These are phyloP conservation scores for Heloderma charlesbogerti DNA, from an alignment of 2,113 vertebrate genomes.

Conservation along the genomic window DNA sequence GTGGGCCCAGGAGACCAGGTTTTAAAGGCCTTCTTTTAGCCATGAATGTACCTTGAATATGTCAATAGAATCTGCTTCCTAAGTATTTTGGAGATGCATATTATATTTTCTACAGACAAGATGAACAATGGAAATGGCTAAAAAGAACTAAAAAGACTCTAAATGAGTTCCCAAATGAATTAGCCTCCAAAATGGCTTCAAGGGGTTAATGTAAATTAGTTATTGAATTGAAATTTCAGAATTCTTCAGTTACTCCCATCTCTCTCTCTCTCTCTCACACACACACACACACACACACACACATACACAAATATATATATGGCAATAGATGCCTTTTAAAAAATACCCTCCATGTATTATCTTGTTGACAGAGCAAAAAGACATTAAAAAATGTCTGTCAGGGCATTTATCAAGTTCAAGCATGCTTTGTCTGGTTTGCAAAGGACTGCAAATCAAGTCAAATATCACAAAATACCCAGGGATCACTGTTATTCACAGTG, in stretches of 20 bases:
- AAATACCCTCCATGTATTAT: constrained; percentile 40
- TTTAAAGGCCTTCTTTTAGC: too few species aligned
- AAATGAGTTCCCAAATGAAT: background rate
- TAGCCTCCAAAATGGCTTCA: background rate
- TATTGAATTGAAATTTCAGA: background rate
- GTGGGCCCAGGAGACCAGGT: too few species aligned
- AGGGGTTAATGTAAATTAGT: background rate
- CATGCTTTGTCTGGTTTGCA: constrained; percentile 50
- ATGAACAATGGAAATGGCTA: background rate
- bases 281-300: background rate
- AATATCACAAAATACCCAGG: constrained; percentile 62
- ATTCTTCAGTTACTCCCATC: background rate
- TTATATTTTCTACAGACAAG: background rate
- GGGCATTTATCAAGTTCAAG: constrained; percentile 46
- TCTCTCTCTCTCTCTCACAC: background rate
- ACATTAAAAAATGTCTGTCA: constrained; percentile 28
- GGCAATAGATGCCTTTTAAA: background rate
- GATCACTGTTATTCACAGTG: constrained; percentile 24
- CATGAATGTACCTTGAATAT: background rate
- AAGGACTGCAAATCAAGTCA: constrained; percentile 62
- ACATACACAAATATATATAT: background rate
- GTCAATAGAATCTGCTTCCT: background rate
- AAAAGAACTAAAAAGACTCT: background rate
- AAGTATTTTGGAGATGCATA: background rate
- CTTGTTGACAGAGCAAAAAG: constrained; percentile 39